These are phyloP conservation scores for Platorchestia sp. DNA, from an alignment of 1,140 invertebrate species.

Conservation along the genomic window DNA sequence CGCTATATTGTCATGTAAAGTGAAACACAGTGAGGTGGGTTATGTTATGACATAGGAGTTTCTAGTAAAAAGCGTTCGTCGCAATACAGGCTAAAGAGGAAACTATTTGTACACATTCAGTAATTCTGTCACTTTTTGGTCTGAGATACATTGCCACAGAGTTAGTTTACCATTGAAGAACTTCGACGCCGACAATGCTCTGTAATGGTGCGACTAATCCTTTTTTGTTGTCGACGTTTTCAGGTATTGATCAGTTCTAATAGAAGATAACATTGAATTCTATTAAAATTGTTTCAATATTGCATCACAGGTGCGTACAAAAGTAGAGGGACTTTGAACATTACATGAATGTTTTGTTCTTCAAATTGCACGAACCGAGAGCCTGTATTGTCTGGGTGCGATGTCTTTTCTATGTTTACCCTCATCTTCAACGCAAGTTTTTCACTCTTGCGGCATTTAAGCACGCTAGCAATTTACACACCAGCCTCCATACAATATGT, in stretches of 20 bases:
- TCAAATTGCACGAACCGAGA: too few relatives aligned
- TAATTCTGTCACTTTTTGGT: neutral
- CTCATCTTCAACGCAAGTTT: too few relatives aligned
- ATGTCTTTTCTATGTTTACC: too few relatives aligned
- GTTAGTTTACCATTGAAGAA: neutral
- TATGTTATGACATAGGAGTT: neutral
- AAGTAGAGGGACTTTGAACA: neutral
- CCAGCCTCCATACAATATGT: neutral
- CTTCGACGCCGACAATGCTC: neutral
- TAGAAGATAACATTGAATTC: neutral
- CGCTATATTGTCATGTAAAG: neutral
- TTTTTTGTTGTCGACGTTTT: neutral
- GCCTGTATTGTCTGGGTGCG: too few relatives aligned
- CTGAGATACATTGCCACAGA: neutral
- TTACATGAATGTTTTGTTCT: neutral
- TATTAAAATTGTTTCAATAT: neutral
- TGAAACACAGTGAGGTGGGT: neutral
- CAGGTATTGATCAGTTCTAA: too few relatives aligned
- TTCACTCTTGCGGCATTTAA: too few relatives aligned
- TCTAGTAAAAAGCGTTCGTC: neutral
- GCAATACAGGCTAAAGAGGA: neutral
- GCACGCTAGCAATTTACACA: neutral
- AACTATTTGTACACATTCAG: neutral
- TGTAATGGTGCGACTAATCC: neutral
- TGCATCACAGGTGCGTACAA: neutral